These are phyloP conservation scores for Aplidium turbinatum DNA, from an alignment of 23 tunicate species.

Conservation along the genomic window DNA sequence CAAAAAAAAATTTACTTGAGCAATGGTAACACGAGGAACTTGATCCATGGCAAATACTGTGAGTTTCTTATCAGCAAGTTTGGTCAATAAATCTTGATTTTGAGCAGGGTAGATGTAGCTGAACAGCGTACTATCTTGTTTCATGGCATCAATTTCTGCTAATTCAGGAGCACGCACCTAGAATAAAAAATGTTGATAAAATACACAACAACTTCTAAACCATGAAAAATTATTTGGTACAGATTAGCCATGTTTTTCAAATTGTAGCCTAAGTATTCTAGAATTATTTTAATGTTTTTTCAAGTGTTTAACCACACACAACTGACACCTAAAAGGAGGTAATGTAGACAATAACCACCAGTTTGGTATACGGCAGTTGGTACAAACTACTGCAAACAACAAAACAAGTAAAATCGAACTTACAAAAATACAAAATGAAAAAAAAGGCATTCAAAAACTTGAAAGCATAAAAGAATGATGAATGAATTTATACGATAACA, in stretches of 20 bases:
- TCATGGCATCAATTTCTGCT: conserved; percentile 70
- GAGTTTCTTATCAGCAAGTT: conserved; percentile 52
- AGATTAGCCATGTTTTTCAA: no score
- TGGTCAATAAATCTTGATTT: conserved; percentile 61
- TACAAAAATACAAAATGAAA: no score
- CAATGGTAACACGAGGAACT: conserved; percentile 95
- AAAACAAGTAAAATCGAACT: no score
- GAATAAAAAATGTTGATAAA: neutral
- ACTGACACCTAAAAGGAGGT: no score
- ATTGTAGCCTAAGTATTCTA: neutral
- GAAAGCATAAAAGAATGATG: no score
- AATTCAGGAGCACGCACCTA: conserved; percentile 76
- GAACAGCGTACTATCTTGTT: conserved; percentile 67
- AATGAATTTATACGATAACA: no score
- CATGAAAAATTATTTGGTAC: no score
- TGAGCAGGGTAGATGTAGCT: conserved; percentile 92
- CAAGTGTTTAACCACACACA: neutral
- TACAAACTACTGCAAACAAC: no score
- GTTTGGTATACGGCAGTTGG: no score
- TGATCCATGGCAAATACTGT: conserved; percentile 98
- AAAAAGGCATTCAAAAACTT: no score
- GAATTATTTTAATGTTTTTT: neutral
- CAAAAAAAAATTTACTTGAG: conserved; percentile 55
- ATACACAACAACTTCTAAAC: no score
- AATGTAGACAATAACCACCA: no score